These are phyloP conservation scores for Platycheirus albimanus DNA, from an alignment of 2,888 invertebrate species.

Conservation along the genomic window DNA sequence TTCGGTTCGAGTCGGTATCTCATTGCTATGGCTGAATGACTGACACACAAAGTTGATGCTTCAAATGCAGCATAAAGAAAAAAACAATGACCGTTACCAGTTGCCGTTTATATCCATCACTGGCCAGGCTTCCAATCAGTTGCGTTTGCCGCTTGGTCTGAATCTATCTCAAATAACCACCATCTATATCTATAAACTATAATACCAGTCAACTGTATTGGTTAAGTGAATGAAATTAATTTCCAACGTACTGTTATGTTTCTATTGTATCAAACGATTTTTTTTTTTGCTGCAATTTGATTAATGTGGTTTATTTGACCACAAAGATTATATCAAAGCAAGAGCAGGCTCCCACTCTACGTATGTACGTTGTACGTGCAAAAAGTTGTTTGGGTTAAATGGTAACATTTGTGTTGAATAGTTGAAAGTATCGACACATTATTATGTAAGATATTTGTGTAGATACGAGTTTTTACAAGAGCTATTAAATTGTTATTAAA, in stretches of 20 bases:
- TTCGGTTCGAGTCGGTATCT: not conserved
- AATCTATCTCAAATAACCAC: not conserved
- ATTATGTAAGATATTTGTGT: constrained; percentile 1
- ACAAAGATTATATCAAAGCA: constrained; percentile 27
- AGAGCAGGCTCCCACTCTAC: not conserved
- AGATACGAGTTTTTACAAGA: too few species aligned
- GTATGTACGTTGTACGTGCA: not conserved
- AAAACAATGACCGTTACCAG: constrained; percentile 35
- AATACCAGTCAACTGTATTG: constrained; percentile 4
- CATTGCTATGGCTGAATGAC: constrained; percentile 1
- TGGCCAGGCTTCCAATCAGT: constrained; percentile 10
- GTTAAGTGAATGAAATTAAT: constrained; percentile 49
- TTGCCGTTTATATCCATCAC: constrained; percentile 48
- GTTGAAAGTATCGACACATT: constrained; percentile 11
- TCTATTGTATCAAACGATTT: constrained; percentile 38
- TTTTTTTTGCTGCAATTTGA: constrained; percentile 47
- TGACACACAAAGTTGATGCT: constrained; percentile 29
- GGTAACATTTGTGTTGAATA: constrained; percentile 13
- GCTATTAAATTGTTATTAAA: not conserved
- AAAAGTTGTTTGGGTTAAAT: not conserved
- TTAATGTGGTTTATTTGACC: constrained; percentile 49
- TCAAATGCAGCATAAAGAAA: constrained; percentile 6
- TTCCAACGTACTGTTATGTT: constrained; percentile 39
- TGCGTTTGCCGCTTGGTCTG: constrained; percentile 7
- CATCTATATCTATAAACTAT: not conserved